Conservation (phyloP, 2,797 vertebrate species). For the Cercopithecus petaurista region DNA sequence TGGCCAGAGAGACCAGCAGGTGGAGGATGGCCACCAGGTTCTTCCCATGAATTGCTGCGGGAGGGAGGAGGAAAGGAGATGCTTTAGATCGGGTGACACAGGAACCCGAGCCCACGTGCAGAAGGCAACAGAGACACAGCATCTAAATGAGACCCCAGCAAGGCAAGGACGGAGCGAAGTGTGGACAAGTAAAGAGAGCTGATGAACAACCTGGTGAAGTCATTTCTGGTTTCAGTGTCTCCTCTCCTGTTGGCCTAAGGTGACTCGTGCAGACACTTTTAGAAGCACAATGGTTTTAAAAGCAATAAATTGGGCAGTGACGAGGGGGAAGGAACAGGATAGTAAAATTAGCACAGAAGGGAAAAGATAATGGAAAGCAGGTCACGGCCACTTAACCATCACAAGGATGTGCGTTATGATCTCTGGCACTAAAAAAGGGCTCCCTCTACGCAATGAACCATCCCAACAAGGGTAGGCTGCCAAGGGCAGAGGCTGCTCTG, state of each 20-base stretch:
- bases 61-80: background rate
- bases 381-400: background rate
- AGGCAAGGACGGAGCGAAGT: accelerated
- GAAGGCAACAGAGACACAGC: accelerated
- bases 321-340: accelerated
- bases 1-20: slow-evolving; percentile 93
- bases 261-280: background rate
- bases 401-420: accelerated
- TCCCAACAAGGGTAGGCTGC: accelerated
- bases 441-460: accelerated
- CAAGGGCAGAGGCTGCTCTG: background rate
- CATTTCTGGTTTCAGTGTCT: accelerated
- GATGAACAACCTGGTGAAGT: accelerated
- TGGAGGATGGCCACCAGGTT: slow-evolving; percentile 94
- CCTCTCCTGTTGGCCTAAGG: background rate
- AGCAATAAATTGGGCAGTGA: background rate
- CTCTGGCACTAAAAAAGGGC: background rate
- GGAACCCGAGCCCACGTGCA: background rate
- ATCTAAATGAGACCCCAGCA: accelerated
- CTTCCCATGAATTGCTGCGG: slow-evolving; percentile 94
- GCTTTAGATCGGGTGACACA: accelerated
- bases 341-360: background rate
- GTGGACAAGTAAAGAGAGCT: accelerated
- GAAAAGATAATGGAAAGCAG: accelerated
- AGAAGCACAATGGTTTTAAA: background rate